Conservation (phyloP, 2,888 invertebrate genomes). For the Cataglyphis albicans region DNA sequence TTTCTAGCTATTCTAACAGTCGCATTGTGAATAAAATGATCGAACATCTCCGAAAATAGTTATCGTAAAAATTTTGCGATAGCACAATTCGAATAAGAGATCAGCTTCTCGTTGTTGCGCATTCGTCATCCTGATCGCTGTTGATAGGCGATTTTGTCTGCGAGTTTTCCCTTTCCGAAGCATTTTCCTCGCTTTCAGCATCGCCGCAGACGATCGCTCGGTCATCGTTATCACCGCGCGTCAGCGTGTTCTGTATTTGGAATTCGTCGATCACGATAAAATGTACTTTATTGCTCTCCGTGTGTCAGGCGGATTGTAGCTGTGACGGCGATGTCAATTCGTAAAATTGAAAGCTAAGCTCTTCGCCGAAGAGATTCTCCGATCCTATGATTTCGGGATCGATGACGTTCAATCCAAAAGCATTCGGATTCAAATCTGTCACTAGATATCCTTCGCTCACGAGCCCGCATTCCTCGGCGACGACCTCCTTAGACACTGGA, state of each 20-base stretch:
- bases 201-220: slow-evolving; percentile 16
- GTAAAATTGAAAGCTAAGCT: slow-evolving; percentile 87
- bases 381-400: slow-evolving; percentile 87
- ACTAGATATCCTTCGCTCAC: slow-evolving; percentile 87
- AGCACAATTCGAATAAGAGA: slow-evolving; percentile 26
- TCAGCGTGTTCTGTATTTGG: slow-evolving; percentile 68
- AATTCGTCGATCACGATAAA: slow-evolving; percentile 80
- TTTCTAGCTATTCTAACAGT: slow-evolving; percentile 33
- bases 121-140: background rate
- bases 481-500: slow-evolving; percentile 92
- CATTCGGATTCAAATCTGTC: slow-evolving; percentile 87
- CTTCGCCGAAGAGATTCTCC: slow-evolving; percentile 87
- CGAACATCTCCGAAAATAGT: slow-evolving; percentile 2
- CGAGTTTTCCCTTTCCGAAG: slow-evolving; percentile 11
- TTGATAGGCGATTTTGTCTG: slow-evolving; percentile 1
- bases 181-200: slow-evolving; percentile 20
- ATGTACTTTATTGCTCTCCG: slow-evolving; percentile 77
- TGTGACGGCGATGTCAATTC: slow-evolving; percentile 86
- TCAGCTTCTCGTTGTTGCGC: slow-evolving; percentile 55
- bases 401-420: slow-evolving; percentile 86
- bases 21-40: slow-evolving; percentile 34
- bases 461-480: slow-evolving; percentile 92
- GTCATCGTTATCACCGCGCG: slow-evolving; percentile 46
- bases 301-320: slow-evolving; percentile 84
- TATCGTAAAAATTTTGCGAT: slow-evolving; percentile 44